Evolutionary conservation across 2,797 vertebrate species (phyloP).

Genomic region (Megaceryle alcyon): DNA sequence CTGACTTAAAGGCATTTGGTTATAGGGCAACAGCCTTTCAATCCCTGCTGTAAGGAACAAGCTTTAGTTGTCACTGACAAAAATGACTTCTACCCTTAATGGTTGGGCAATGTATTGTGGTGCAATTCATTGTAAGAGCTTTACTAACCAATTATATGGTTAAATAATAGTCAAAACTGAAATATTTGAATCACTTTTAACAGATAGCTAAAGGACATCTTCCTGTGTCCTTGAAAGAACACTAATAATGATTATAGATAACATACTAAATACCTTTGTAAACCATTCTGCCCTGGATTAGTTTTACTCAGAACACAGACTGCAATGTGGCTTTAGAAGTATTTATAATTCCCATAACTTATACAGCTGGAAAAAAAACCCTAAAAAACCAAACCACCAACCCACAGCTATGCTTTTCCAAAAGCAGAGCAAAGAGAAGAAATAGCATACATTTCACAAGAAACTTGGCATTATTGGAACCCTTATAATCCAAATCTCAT

Average conservation of each 20-base stretch:
- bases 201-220: background rate
- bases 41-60: background rate
- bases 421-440: slow-evolving; percentile 74
- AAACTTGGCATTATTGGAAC: slow-evolving; percentile 73
- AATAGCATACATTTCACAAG: slow-evolving; percentile 76
- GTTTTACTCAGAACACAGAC: slow-evolving; percentile 51
- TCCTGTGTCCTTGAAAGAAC: slow-evolving; percentile 7
- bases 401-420: slow-evolving; percentile 66
- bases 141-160: background rate
- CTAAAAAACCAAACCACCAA: background rate
- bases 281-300: slow-evolving; percentile 46
- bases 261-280: slow-evolving; percentile 47
- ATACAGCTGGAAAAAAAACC: slow-evolving; percentile 58
- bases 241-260: slow-evolving; percentile 50
- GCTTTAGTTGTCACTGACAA: background rate
- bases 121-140: background rate
- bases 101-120: background rate
- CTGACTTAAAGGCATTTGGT: background rate
- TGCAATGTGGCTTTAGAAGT: slow-evolving; percentile 68
- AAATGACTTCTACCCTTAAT: background rate
- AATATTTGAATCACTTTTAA: background rate
- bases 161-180: background rate
- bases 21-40: background rate
- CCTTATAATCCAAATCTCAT: slow-evolving; percentile 74
- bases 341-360: slow-evolving; percentile 69